Evolutionary conservation across 2,797 vertebrate genomes (phyloP).

Genomic region (Pseudotriccus pelzelni): DNA sequence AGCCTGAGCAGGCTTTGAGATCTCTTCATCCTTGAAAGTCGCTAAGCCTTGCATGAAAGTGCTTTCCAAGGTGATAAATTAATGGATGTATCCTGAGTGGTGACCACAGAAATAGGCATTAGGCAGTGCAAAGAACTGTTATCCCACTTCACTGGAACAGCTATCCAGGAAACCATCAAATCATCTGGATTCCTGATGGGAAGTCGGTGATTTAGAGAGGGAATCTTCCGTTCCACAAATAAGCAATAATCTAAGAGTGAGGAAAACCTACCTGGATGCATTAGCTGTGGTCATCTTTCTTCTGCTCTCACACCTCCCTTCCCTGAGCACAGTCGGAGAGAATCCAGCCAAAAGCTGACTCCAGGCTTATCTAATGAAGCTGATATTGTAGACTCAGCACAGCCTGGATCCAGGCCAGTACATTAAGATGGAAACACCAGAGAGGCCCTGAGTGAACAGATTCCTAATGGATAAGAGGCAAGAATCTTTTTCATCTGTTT

Average conservation of each 20-base stretch:
- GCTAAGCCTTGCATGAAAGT: conserved; percentile 18
- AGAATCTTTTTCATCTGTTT: background rate
- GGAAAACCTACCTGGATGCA: conserved; percentile 14
- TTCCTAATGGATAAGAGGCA: conserved; percentile 21
- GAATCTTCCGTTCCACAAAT: conserved; percentile 20
- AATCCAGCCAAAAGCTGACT: conserved; percentile 56
- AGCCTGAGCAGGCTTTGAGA: background rate
- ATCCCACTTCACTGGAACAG: background rate
- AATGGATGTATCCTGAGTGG: conserved; percentile 4
- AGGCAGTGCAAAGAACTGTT: conserved; percentile 22
- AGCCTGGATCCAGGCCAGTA: conserved; percentile 25
- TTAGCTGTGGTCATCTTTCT: conserved; percentile 25
- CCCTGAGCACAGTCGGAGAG: background rate
- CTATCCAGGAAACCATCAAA: conserved; percentile 20
- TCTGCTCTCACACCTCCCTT: background rate
- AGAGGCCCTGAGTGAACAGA: background rate
- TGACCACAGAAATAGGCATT: background rate
- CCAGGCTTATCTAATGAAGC: conserved; percentile 22
- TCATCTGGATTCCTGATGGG: background rate
- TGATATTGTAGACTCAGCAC: background rate
- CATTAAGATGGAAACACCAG: conserved; percentile 11
- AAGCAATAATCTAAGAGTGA: conserved; percentile 24
- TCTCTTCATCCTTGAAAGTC: background rate
- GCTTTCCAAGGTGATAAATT: conserved; percentile 27
- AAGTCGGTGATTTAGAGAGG: conserved; percentile 13